Evolutionary conservation across 2,113 vertebrate species (phyloP).

Genomic region (Galemys pyrenaicus): DNA sequence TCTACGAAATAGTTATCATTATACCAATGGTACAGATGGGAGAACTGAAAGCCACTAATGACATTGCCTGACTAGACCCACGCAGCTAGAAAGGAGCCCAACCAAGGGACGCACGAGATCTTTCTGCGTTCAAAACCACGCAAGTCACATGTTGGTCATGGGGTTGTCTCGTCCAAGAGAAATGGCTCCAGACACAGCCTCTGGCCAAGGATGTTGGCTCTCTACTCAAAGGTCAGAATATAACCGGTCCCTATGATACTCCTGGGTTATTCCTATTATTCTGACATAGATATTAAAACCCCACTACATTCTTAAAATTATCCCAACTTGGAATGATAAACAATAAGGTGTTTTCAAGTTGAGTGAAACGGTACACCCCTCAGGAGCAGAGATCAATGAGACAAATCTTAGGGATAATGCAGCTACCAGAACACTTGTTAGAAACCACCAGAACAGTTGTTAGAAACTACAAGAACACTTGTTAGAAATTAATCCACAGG

Average conservation of each 20-base stretch:
- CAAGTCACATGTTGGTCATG: neutral
- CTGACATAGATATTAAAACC: neutral
- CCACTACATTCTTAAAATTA: neutral
- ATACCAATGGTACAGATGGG: neutral
- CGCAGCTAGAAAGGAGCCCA: neutral
- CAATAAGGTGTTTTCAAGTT: neutral
- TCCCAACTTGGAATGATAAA: neutral
- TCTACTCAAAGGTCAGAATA: neutral
- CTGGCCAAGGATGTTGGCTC: neutral
- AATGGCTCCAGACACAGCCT: neutral
- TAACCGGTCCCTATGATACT: neutral
- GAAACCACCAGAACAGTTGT: neutral
- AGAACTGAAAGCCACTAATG: neutral
- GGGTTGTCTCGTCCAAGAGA: neutral
- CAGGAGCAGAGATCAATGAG: neutral
- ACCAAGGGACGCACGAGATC: neutral
- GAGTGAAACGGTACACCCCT: neutral
- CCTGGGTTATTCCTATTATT: neutral
- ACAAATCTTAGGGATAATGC: neutral
- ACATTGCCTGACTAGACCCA: neutral
- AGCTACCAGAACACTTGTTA: neutral
- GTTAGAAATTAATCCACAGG: neutral
- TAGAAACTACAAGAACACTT: neutral
- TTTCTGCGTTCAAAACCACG: neutral
- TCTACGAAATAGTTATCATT: neutral